phyloP scores from a whole-genome alignment of 2,113 vertebrate genomes.

The Onychorhynchus coronatus region DNA sequence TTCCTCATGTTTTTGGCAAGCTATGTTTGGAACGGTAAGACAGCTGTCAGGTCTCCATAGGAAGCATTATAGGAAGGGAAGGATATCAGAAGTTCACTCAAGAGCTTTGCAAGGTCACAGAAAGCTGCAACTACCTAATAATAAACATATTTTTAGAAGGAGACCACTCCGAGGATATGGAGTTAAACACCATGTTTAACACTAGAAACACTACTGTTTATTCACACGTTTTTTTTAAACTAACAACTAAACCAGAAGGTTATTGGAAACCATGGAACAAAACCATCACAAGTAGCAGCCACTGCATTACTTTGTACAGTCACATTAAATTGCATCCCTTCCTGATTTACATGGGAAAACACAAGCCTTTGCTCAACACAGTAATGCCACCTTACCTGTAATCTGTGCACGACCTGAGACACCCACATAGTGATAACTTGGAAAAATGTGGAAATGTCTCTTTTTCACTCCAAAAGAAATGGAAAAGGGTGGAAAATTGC shows the following conservation, averaged over 20 bases:
- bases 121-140: not conserved
- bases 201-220: not conserved
- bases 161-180: not conserved
- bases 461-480: not conserved
- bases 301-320: not conserved
- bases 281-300: not conserved
- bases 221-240: not conserved
- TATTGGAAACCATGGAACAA: not conserved
- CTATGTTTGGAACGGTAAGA: not conserved
- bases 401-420: not conserved
- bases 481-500: not conserved
- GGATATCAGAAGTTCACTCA: not conserved
- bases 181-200: not conserved
- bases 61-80: not conserved
- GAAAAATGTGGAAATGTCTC: accelerated
- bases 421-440: not conserved
- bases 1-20: not conserved
- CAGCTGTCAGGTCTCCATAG: not conserved
- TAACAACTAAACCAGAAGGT: not conserved
- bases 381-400: too few relatives aligned
- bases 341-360: not conserved
- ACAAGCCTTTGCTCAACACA: not conserved
- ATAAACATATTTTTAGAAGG: not conserved
- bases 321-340: not conserved
- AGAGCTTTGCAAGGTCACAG: not conserved